phyloP scores from a whole-genome alignment of 2,797 vertebrate genomes.

The Ctenosaura bakeri region DNA sequence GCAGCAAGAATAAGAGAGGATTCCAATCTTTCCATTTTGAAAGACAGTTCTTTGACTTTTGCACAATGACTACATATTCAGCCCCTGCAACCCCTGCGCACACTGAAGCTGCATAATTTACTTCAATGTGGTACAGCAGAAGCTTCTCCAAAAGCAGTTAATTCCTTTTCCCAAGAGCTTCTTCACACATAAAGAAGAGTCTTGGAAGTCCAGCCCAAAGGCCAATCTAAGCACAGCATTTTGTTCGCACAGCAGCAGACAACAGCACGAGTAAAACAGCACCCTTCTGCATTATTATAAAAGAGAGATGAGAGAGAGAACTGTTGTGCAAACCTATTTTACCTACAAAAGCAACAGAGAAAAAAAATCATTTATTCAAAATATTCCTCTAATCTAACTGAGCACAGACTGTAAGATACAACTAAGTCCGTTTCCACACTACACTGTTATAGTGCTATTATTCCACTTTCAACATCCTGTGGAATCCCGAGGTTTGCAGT shows the following conservation, averaged over 20 bases:
- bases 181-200: background rate
- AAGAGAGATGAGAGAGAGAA: too few relatives aligned
- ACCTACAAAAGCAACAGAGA: background rate
- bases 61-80: background rate
- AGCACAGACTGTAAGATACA: background rate
- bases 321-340: background rate
- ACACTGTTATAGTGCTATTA: too few relatives aligned
- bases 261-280: background rate
- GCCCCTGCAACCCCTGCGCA: background rate
- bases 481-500: too few relatives aligned
- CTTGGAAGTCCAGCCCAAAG: too few relatives aligned
- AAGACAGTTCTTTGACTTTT: background rate
- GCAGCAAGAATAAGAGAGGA: background rate
- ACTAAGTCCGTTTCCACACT: too few relatives aligned
- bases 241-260: background rate
- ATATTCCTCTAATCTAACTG: background rate
- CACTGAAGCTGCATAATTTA: background rate
- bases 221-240: background rate
- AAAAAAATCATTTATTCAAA: background rate
- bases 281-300: background rate
- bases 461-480: too few relatives aligned
- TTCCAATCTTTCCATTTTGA: background rate
- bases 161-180: background rate
- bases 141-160: background rate
- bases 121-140: background rate